Evolutionary conservation across 2,113 vertebrate genomes (phyloP).

Genomic region (Pimephales promelas): DNA sequence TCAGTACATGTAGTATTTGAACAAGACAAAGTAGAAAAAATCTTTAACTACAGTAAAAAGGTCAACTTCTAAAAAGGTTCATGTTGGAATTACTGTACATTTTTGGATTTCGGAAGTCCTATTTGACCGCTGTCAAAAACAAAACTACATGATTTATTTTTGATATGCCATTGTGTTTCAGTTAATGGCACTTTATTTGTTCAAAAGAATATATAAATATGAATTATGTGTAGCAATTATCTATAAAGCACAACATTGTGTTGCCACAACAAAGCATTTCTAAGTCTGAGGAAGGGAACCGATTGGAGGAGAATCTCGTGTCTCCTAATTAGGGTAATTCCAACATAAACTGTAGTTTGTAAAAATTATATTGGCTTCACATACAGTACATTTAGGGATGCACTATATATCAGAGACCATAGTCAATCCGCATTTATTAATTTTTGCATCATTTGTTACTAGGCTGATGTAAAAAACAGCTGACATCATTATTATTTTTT

Average conservation of each 20-base stretch:
- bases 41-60: not conserved
- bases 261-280: not conserved
- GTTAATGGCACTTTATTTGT: not conserved
- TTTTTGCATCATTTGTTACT: not conserved
- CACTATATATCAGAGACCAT: not conserved
- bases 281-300: too few species aligned
- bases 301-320: not conserved
- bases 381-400: not conserved
- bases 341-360: not conserved
- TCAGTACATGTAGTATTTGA: not conserved
- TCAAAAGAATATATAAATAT: not conserved
- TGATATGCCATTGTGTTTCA: too few species aligned
- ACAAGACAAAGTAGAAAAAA: not conserved
- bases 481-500: too few species aligned
- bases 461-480: not conserved
- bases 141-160: too few species aligned
- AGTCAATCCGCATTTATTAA: too few species aligned
- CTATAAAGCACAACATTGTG: not conserved
- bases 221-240: not conserved
- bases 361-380: not conserved
- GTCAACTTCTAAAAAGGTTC: not conserved
- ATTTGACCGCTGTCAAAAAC: too few species aligned
- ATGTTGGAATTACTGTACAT: not conserved
- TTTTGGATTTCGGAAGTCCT: not conserved
- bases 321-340: not conserved